phyloP scores from a whole-genome alignment of 2,888 invertebrate genomes.

The Hylaea fasciaria region DNA sequence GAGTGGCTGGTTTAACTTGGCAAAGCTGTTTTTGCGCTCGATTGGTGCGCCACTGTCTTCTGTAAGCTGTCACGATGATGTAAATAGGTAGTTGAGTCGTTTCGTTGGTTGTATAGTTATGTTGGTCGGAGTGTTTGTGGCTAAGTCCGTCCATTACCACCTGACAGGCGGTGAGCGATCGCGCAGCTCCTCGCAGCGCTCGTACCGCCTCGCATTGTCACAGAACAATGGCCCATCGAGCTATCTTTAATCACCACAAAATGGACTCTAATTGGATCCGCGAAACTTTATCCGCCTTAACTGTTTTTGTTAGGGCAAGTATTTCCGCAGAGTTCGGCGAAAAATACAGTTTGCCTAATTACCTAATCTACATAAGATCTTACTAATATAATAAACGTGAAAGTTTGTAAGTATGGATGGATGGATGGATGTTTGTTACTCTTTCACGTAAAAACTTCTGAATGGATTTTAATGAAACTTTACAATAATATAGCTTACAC shows the following conservation, averaged over 20 bases:
- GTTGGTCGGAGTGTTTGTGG: conserved; percentile 41
- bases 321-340: conserved; percentile 33
- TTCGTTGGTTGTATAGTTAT: conserved; percentile 23
- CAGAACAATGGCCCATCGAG: conserved; percentile 74
- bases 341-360: too few species aligned
- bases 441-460: too few species aligned
- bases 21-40: conserved; percentile 31
- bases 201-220: conserved; percentile 64
- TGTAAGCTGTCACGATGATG: conserved; percentile 23
- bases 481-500: too few species aligned
- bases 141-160: conserved; percentile 72
- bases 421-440: too few species aligned
- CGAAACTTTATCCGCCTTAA: conserved; percentile 57
- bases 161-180: conserved; percentile 81
- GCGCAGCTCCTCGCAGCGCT: conserved; percentile 65
- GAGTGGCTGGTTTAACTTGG: conserved; percentile 61
- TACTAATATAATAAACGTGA: too few species aligned
- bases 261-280: conserved; percentile 81
- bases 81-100: conserved; percentile 18
- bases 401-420: too few species aligned
- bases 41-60: conserved; percentile 11
- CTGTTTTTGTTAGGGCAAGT: conserved; percentile 56
- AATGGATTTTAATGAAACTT: too few species aligned
- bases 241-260: conserved; percentile 81
- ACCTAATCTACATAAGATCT: too few species aligned